Percentiles rank a stretch among this genome's conserved stretches.
Evolutionary conservation across 2,797 vertebrate genomes (phyloP).

Genomic region (Syndactyla subalaris): DNA sequence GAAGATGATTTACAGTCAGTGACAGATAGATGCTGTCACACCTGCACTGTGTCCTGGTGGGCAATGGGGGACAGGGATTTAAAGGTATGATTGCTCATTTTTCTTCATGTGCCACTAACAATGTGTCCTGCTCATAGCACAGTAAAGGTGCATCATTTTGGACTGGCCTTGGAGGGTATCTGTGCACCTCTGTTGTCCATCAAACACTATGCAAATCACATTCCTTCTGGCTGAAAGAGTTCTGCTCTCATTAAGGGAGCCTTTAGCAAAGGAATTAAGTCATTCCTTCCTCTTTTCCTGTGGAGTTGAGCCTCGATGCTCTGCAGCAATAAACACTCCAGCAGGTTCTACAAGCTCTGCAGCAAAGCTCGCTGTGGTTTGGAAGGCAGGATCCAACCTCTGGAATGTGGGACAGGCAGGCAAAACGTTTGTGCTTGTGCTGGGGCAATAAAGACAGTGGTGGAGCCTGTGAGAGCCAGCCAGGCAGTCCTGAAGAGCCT

Average conservation of each 20-base stretch:
- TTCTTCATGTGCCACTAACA: not conserved
- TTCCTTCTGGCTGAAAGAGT: not conserved
- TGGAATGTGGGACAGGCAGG: not conserved
- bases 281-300: not conserved
- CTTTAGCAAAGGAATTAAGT: not conserved
- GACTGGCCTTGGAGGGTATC: not conserved
- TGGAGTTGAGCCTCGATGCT: not conserved
- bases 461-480: not conserved
- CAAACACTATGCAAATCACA: not conserved
- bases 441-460: not conserved
- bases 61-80: not conserved
- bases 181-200: not conserved
- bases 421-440: not conserved
- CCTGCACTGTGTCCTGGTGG: not conserved
- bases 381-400: not conserved
- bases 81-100: not conserved
- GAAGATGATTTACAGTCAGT: not conserved
- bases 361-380: not conserved
- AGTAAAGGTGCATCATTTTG: not conserved
- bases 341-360: conserved; percentile 30
- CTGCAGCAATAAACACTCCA: not conserved
- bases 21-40: not conserved
- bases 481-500: rapidly evolving
- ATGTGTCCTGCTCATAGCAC: not conserved
- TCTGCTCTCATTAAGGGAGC: not conserved